Conservation (phyloP, 2,888 invertebrate genomes). For the Teinopalpus imperialis region DNA sequence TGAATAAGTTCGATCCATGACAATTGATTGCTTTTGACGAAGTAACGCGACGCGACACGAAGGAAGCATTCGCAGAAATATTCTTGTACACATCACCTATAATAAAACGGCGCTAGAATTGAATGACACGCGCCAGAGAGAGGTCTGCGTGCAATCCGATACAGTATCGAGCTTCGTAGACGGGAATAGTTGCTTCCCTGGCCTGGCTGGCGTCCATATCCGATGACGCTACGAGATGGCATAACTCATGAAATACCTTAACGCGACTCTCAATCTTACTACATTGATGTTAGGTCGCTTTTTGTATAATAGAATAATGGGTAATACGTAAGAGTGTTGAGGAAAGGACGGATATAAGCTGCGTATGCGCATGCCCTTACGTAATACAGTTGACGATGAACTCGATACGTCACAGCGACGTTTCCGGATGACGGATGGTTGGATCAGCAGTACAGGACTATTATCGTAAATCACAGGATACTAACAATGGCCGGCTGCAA, state of each 20-base stretch:
- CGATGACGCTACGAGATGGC: slow-evolving; percentile 46
- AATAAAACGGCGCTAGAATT: slow-evolving; percentile 58
- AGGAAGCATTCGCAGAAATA: not conserved
- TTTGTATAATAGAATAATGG: slow-evolving; percentile 41
- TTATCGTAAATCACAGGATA: slow-evolving; percentile 49
- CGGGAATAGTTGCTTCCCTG: slow-evolving; percentile 80
- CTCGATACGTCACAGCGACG: slow-evolving; percentile 70
- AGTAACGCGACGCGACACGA: not conserved
- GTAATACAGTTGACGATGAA: slow-evolving; percentile 74
- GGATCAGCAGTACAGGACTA: slow-evolving; percentile 48
- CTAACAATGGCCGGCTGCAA: slow-evolving; percentile 37
- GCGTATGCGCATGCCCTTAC: slow-evolving; percentile 73
- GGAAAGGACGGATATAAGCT: slow-evolving; percentile 64
- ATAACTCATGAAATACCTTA: slow-evolving; percentile 45
- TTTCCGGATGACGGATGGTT: slow-evolving; percentile 71
- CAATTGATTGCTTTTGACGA: not conserved
- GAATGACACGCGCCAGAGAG: slow-evolving; percentile 63
- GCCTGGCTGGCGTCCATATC: slow-evolving; percentile 76
- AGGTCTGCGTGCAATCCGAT: slow-evolving; percentile 59
- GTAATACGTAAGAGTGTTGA: slow-evolving; percentile 45
- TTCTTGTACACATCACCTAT: slow-evolving; percentile 25
- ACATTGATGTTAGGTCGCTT: slow-evolving; percentile 48
- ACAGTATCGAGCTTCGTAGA: slow-evolving; percentile 67
- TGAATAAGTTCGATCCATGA: not conserved
- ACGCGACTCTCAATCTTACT: slow-evolving; percentile 57